Base-by-base conservation (phyloP, 1,140 invertebrate genomes). In the Copidosoma floridanum region DNA sequence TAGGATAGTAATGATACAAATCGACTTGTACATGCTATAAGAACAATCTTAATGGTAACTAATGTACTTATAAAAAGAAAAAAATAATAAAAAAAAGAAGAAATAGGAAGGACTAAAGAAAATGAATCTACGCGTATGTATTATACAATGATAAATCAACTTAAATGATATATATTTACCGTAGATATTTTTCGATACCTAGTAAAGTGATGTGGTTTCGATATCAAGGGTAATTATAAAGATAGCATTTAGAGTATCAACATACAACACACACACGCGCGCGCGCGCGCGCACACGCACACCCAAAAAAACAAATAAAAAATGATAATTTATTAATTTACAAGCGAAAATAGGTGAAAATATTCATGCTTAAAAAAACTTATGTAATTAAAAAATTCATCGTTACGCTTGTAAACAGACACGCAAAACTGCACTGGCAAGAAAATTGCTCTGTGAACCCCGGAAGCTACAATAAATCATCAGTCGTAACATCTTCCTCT, bases 401-500 rank as follows among this genome's bases (percentile, higher is more conserved):
- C n/a, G n/a, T n/a, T n/a, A n/a, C n/a, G n/a, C n/a, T n/a, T n/a
- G n/a, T n/a, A n/a, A n/a, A n/a, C n/a, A n/a, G n/a, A n/a, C n/a
- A 14, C 8, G 14, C 23, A 35, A 16, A 50, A 59, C 24, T 48
- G 26, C 43, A 58, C 59, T 52, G 52, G 60, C 47, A 66, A 67
- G 57, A 66, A 68, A 64, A 53, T 66, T 59, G 55, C 52, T 24
- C 21, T n/a, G n/a, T n/a, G n/a, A n/a, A n/a, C n/a, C n/a, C 40
- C 24, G n/a, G 37, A 12, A 16, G 24, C 48, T 52, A 40, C 46
- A 21, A 59, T 59, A 37, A 59, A 59, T 59, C 51, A 55, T 51
- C 23, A 27, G 37, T 32, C 35, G 53, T 35, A 52, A 41, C 35
- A 47, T 37, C 44, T n/a, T n/a, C n/a, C n/a, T n/a, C n/a, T n/a